A percentile compares a stretch with the other conserved stretches of the same genome.
phyloP scores from a whole-genome alignment of 2,113 vertebrate genomes.

The Chionis minor region DNA sequence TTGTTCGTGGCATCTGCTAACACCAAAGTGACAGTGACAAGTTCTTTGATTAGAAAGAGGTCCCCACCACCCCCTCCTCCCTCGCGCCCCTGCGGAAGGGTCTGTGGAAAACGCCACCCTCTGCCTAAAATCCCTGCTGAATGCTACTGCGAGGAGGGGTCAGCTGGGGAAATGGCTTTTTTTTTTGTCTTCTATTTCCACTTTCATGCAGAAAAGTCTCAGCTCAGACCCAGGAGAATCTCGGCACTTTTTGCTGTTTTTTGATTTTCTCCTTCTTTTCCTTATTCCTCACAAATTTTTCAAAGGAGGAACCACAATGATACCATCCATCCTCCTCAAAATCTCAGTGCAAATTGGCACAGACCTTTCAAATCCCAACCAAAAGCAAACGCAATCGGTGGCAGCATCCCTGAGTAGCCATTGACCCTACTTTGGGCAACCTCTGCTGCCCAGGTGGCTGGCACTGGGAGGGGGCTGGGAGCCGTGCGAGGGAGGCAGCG shows the following conservation, averaged over 20 bases:
- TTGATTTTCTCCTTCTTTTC: not conserved
- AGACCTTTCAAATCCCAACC: not conserved
- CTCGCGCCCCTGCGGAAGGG: not conserved
- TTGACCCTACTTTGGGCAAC: not conserved
- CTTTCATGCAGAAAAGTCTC: not conserved
- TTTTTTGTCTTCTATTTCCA: not conserved
- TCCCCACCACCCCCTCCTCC: not conserved
- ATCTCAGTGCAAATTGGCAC: not conserved
- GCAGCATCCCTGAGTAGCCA: not conserved
- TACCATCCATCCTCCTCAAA: not conserved
- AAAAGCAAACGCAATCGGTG: accelerated
- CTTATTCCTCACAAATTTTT: not conserved
- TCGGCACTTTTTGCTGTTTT: not conserved
- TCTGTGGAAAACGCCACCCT: not conserved
- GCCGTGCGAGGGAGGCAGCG: accelerated
- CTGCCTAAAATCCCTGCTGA: not conserved
- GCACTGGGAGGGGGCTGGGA: not conserved
- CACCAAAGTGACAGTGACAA: constrained; percentile 37
- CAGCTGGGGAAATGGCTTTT: not conserved
- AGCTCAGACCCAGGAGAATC: not conserved
- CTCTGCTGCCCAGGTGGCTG: not conserved
- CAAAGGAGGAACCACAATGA: not conserved
- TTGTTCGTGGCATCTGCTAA: constrained; percentile 27
- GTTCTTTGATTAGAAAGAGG: constrained; percentile 30
- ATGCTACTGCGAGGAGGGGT: not conserved